Evolutionary conservation across 2,888 invertebrate species (phyloP), one percentile per base, ranked within the genome.

Genomic region (Electrophaes corylata): DNA sequence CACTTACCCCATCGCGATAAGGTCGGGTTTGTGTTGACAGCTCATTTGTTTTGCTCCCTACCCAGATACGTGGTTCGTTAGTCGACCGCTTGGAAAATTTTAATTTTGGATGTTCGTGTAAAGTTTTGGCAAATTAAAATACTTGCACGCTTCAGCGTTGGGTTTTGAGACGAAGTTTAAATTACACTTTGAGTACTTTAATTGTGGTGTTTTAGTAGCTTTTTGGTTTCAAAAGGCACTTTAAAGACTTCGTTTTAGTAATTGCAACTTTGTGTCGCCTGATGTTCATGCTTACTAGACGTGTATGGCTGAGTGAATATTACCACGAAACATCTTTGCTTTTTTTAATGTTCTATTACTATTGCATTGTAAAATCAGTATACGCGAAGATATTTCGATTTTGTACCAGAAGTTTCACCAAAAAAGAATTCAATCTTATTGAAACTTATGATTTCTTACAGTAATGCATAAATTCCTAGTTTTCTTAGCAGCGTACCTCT

Each of bases 91-190:
- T 44, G 39, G 49, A 59, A 62, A 55, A 57, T 53, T 60, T 61
- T 48, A 61, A 61, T 64, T 51, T 60, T 37, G 20, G 20, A 55
- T 47, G 53, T 52, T 56, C 18, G 45, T 41, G 26, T 14, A 19
- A 50, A 49, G 50, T 54, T 59, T 54, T 46, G 14, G 50, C 50
- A 59, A 59, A 59, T 59, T 54, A 50, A 59, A 59, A 54, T 59
- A 54, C 54, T 59, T 54, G 46, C 50, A 54, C 49, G 54, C 5
- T 46, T 53, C 40, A 14, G 19, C 41, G 45, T 45, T 16, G 29
- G 12, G 39, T 31, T 46, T 52, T 16, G 39, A 41, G 19, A 37
- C 51, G n/a, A 46, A 58, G 44, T 54, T 58, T 19, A n/a, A 58
- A 49, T 33, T 33, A 45, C 49, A 45, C 45, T 48, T 53, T 45